Percentiles rank a stretch among this genome's conserved stretches.
Evolutionary conservation across 2,113 vertebrate species (phyloP).

Genomic region (Lampris megalopsis): DNA sequence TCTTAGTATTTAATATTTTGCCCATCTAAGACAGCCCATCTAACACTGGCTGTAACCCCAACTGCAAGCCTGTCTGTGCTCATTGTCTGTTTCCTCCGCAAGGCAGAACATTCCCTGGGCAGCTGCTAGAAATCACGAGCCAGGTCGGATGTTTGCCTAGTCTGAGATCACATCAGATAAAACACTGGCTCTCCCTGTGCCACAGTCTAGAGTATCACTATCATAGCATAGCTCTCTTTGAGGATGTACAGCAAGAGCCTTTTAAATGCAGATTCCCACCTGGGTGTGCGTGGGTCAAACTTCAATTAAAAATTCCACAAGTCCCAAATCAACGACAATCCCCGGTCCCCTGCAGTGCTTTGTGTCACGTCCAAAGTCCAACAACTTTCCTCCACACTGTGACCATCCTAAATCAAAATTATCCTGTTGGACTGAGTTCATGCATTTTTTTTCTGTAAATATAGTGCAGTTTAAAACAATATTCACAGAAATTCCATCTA

Average conservation of each 20-base stretch:
- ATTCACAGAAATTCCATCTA: too few relatives aligned
- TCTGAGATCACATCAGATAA: conserved; percentile 66
- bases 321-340: conserved; percentile 14
- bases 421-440: neutral
- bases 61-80: neutral
- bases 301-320: conserved; percentile 36
- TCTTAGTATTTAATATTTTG: neutral
- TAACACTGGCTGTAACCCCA: neutral
- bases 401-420: neutral
- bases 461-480: neutral
- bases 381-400: conserved; percentile 6
- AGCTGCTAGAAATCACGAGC: conserved; percentile 57
- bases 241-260: conserved; percentile 20
- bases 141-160: conserved; percentile 75
- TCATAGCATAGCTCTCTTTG: conserved; percentile 20
- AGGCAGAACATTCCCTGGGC: conserved; percentile 58
- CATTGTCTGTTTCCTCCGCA: conserved; percentile 38
- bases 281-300: conserved; percentile 25
- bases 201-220: conserved; percentile 43
- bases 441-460: neutral
- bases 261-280: conserved; percentile 47
- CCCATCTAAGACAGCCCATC: neutral
- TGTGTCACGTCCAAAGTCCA: conserved; percentile 25
- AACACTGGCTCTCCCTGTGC: conserved; percentile 32
- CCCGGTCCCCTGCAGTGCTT: conserved; percentile 2